phyloP scores from a whole-genome alignment of 2,888 invertebrate species.

The Ephialtes manifestator region DNA sequence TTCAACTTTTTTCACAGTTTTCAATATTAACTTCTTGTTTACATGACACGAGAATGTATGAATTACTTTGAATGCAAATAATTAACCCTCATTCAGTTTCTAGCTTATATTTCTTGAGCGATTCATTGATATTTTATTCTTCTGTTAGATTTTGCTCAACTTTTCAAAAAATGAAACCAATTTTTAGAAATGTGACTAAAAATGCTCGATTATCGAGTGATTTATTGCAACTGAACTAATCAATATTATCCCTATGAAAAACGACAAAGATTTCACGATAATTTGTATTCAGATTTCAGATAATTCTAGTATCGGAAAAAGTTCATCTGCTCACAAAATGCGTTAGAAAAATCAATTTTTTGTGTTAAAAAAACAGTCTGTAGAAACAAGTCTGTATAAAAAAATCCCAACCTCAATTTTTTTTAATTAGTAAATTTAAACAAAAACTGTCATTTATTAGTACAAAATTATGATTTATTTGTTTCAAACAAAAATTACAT shows the following conservation, averaged over 20 bases:
- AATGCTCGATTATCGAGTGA: background rate
- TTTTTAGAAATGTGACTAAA: background rate
- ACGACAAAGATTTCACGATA: background rate
- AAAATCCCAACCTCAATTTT: too few relatives aligned
- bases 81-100: background rate
- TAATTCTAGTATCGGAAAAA: background rate
- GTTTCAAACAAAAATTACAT: background rate
- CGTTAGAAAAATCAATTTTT: background rate
- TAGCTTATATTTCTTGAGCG: background rate
- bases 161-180: background rate
- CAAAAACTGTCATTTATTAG: background rate
- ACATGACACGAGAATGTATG: conserved; percentile 21
- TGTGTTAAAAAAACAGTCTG: background rate
- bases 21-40: conserved; percentile 28
- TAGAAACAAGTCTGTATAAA: background rate
- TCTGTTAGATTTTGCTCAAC: background rate
- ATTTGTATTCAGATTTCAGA: background rate
- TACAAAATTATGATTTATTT: background rate
- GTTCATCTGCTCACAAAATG: background rate
- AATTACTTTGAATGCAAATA: conserved; percentile 17
- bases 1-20: conserved; percentile 33
- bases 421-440: background rate
- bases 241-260: background rate
- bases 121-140: background rate
- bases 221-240: background rate